Evolutionary conservation across 2,797 vertebrate species (phyloP).

Genomic region (Nyctalus aviator): DNA sequence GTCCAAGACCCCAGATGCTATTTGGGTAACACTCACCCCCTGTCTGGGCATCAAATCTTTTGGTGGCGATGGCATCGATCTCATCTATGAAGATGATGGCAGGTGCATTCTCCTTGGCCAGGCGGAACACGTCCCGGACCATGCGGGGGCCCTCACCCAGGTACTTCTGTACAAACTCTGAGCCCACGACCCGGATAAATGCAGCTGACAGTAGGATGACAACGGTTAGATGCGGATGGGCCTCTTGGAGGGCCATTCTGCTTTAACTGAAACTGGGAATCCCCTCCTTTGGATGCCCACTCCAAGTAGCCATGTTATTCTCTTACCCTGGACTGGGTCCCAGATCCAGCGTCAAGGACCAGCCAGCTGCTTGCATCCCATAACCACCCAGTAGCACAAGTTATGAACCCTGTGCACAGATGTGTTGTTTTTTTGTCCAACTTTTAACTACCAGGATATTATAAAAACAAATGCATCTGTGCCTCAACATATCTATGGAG

Average conservation of each 20-base stretch:
- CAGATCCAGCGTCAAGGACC: background rate
- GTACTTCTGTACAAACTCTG: constrained; percentile 98
- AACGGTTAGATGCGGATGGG: background rate
- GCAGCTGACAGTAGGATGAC: constrained; percentile 89
- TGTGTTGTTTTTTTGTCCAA: background rate
- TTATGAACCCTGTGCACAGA: background rate
- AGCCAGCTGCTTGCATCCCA: background rate
- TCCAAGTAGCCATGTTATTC: background rate
- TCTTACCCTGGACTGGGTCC: background rate
- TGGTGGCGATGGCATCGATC: constrained; percentile 97
- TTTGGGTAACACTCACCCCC: constrained; percentile 88
- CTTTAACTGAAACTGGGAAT: background rate
- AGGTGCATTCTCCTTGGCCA: constrained; percentile 98
- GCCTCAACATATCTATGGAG: background rate
- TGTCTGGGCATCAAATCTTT: constrained; percentile 97
- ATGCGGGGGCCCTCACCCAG: constrained; percentile 96
- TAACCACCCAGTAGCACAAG: background rate
- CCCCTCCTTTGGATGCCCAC: background rate
- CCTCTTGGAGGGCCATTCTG: background rate
- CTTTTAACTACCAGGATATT: background rate
- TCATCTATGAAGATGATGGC: constrained; percentile 99
- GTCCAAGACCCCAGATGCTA: background rate
- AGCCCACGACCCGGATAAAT: constrained; percentile 97
- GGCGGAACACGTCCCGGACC: constrained; percentile 96
- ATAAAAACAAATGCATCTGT: background rate